Conservation (phyloP, 2,797 vertebrate species). For the Rhynchotus rufescens region DNA sequence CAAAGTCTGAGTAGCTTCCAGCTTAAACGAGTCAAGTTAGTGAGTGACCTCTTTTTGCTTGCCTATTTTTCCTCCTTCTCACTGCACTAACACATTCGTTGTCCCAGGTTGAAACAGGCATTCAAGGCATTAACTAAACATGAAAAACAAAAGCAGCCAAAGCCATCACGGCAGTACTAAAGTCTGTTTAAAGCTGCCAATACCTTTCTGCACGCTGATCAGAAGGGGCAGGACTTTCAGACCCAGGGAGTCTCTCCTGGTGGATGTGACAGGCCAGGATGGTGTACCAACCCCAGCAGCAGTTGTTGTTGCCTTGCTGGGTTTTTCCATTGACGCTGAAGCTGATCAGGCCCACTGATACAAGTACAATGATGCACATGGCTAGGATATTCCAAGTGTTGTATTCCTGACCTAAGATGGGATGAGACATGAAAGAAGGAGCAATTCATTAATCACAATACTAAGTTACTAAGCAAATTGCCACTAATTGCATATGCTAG, state of each 20-base stretch:
- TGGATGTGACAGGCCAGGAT: background rate
- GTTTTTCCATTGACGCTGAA: background rate
- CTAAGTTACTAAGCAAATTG: background rate
- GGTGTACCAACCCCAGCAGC: background rate
- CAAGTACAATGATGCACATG: background rate
- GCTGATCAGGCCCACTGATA: rapidly evolving
- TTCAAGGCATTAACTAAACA: rapidly evolving
- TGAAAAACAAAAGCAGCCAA: background rate
- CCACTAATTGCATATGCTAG: background rate
- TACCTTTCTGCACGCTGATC: background rate
- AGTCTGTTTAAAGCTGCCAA: background rate
- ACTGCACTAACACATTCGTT: background rate
- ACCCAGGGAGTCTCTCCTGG: background rate
- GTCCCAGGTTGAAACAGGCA: background rate
- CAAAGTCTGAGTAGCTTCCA: rapidly evolving
- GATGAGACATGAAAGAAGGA: background rate
- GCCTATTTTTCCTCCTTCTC: background rate
- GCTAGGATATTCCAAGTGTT: background rate
- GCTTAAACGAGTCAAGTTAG: background rate
- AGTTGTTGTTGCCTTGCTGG: background rate
- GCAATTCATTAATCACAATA: background rate
- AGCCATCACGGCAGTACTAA: rapidly evolving
- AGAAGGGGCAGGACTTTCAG: background rate
- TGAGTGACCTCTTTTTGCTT: background rate
- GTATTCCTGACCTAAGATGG: background rate